Evolutionary conservation across 2,113 vertebrate species (phyloP), one percentile per base, ranked within the genome.

Genomic region (Glaucidium brasilianum): DNA sequence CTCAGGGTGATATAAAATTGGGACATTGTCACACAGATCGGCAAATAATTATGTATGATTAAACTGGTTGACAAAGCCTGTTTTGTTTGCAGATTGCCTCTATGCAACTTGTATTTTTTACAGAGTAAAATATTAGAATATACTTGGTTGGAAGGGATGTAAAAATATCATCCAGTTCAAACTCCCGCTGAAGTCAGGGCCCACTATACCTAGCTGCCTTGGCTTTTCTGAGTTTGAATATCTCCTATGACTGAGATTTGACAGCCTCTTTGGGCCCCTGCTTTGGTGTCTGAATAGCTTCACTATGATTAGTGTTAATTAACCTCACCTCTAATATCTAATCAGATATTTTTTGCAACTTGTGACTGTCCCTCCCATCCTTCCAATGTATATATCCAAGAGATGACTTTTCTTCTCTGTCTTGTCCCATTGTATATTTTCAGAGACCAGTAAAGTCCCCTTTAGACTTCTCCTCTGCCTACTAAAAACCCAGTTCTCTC

Each of bases 401-500:
- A 78, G 3, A 0, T 63, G 9, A 45, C 8, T 68, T 81, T 55
- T 59, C 22, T 34, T 56, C 11, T 75, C 49, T 60, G 1, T 39
- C 6, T 39, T 16, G 5, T 92, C 15, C 34, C 7, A 6, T 0
- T 53, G 32, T 2, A 3, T 66, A 11, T 3, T 20, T 84, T 8
- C 29, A 74, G 32, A 72, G 17, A 64, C 14, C 16, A 26, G 3
- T 59, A 49, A 43, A 5, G 7, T 62, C 17, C 12, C 3, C 10
- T 73, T 89, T 39, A 86, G 30, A 49, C 34, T 73, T 60, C 15
- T 78, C 6, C 12, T 76, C 25, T 77, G 9, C 22, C 60, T 72
- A 23, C 4, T 58, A 16, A 89, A 91, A 1, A 0, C 0, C 1
- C 2, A 6, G 8, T 84, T 87, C 9, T 87, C 30, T 50, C 30